Percentiles rank a stretch among this genome's conserved stretches.
These are phyloP conservation scores for Drosophila mercatorum DNA, from an alignment of 2,888 invertebrate genomes.

Conservation along the genomic window DNA sequence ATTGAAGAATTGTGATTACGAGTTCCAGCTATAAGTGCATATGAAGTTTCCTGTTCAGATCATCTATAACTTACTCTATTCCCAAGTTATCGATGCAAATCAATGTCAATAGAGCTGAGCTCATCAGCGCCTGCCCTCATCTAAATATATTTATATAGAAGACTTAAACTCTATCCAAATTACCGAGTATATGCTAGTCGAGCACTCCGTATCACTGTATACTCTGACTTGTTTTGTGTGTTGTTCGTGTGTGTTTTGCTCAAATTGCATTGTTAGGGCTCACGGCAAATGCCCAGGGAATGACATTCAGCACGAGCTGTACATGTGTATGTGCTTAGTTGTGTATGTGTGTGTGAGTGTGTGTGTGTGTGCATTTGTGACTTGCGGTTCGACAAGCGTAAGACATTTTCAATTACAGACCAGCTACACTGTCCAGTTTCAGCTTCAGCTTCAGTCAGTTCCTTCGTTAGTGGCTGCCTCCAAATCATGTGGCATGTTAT, in stretches of 20 bases:
- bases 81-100: too few species aligned
- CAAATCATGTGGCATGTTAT: slow-evolving; percentile 63
- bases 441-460: slow-evolving; percentile 8
- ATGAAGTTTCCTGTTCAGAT: too few species aligned
- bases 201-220: not conserved
- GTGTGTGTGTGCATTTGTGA: slow-evolving; percentile 50
- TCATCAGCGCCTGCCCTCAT: too few species aligned
- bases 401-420: slow-evolving; percentile 83
- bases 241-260: slow-evolving; percentile 29
- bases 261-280: slow-evolving; percentile 60
- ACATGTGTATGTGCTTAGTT: slow-evolving; percentile 26
- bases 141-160: too few species aligned
- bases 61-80: too few species aligned
- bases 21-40: too few species aligned
- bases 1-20: too few species aligned
- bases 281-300: slow-evolving; percentile 58
- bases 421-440: slow-evolving; percentile 45
- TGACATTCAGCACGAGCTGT: slow-evolving; percentile 45
- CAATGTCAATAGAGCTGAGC: too few species aligned
- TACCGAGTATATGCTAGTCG: not conserved
- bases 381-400: slow-evolving; percentile 81
- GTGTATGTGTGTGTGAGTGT: slow-evolving; percentile 46
- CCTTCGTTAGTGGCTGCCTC: slow-evolving; percentile 47
- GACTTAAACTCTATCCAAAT: too few species aligned
- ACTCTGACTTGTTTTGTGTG: slow-evolving; percentile 7